Evolutionary conservation across 2,113 vertebrate genomes (phyloP).

Genomic region (Callaeas wilsoni): DNA sequence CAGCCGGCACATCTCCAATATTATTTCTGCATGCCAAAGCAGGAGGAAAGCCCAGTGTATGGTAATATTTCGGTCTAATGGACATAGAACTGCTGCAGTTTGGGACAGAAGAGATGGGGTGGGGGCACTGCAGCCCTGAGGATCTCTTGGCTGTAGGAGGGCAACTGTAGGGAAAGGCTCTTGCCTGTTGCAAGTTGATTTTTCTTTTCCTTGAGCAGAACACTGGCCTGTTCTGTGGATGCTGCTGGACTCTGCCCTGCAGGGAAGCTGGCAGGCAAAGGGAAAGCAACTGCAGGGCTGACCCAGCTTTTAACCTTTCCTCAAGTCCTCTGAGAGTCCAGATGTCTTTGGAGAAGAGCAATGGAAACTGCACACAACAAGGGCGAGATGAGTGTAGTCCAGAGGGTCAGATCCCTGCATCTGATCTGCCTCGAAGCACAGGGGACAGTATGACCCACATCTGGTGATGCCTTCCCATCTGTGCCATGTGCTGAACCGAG

Average conservation of each 20-base stretch:
- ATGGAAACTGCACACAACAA: not conserved
- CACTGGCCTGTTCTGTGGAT: not conserved
- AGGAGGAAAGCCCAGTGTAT: not conserved
- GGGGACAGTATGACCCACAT: not conserved
- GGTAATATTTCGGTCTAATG: not conserved
- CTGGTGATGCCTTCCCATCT: not conserved
- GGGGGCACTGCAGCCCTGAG: not conserved
- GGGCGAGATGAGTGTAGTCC: not conserved
- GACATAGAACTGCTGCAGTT: not conserved
- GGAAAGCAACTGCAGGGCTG: not conserved
- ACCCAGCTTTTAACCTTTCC: constrained; percentile 26
- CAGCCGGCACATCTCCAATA: not conserved
- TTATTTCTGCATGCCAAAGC: not conserved
- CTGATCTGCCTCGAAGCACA: not conserved
- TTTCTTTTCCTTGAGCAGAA: not conserved
- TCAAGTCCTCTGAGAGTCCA: not conserved
- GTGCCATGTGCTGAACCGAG: not conserved
- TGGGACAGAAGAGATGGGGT: not conserved
- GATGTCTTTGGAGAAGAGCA: constrained; percentile 8
- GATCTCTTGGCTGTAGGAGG: not conserved
- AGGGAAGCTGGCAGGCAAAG: constrained; percentile 10
- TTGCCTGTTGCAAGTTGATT: not conserved
- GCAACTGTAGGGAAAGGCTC: not conserved
- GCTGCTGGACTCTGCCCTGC: not conserved
- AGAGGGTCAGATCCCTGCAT: not conserved